These are phyloP conservation scores for Elaeidobius kamerunicus DNA, from an alignment of 2,888 invertebrate species.

Conservation along the genomic window DNA sequence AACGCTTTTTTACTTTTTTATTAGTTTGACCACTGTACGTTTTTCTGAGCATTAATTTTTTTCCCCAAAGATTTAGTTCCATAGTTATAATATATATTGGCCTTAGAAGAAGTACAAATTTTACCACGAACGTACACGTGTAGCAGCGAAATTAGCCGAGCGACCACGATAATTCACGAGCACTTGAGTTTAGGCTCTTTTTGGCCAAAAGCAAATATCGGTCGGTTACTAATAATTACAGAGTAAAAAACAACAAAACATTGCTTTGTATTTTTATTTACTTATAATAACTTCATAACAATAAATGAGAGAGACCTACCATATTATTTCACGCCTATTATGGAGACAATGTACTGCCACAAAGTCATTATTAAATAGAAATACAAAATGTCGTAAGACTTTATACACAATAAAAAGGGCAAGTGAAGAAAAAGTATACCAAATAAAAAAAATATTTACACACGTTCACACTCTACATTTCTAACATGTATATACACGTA, in stretches of 20 bases:
- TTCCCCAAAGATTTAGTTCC: too few species aligned
- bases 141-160: too few species aligned
- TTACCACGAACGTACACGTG: too few species aligned
- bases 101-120: too few species aligned
- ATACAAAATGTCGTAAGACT: conserved; percentile 37
- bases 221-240: background rate
- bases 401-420: conserved; percentile 39
- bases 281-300: conserved; percentile 52
- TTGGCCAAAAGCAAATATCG: too few species aligned
- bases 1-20: too few species aligned
- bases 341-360: conserved; percentile 7
- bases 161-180: too few species aligned
- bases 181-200: too few species aligned
- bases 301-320: conserved; percentile 49
- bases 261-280: conserved; percentile 44
- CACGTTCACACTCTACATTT: conserved; percentile 41
- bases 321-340: conserved; percentile 17
- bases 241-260: background rate
- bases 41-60: too few species aligned
- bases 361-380: conserved; percentile 42
- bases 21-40: too few species aligned
- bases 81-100: too few species aligned
- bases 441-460: conserved; percentile 49
- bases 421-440: conserved; percentile 44
- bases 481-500: conserved; percentile 36